Conservation (phyloP, 2,797 vertebrate genomes). For the Danio kyathit region DNA sequence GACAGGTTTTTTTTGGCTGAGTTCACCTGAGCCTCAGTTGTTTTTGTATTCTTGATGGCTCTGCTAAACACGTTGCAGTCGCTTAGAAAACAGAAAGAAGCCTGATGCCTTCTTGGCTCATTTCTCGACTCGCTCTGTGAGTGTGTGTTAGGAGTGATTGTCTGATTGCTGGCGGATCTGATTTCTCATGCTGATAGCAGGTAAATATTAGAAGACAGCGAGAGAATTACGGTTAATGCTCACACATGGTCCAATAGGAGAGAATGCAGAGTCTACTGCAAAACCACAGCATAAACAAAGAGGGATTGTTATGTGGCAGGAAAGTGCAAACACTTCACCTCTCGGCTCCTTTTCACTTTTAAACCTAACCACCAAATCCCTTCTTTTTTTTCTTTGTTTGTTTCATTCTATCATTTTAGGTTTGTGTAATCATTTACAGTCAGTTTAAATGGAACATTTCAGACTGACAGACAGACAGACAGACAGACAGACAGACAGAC, state of each 20-base stretch:
- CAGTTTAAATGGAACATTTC: conserved; percentile 2
- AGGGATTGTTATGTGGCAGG: conserved; percentile 33
- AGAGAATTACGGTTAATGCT: conserved; percentile 34
- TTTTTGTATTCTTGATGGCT: conserved; percentile 30
- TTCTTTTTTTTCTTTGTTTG: conserved; percentile 4
- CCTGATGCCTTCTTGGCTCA: conserved; percentile 65
- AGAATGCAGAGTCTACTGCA: conserved; percentile 34
- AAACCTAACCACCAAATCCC: conserved; percentile 35
- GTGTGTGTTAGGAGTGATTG: conserved; percentile 31
- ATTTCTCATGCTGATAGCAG: conserved; percentile 44
- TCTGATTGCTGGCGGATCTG: conserved; percentile 34
- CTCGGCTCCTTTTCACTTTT: conserved; percentile 21
- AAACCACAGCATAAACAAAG: conserved; percentile 33
- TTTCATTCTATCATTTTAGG: background rate
- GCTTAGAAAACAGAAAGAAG: conserved; percentile 65
- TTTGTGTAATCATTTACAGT: background rate
- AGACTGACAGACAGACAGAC: conserved; percentile 2
- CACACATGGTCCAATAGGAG: conserved; percentile 15
- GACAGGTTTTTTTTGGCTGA: conserved; percentile 39
- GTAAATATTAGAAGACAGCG: conserved; percentile 23
- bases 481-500: conserved; percentile 8
- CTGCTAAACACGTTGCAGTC: conserved; percentile 33
- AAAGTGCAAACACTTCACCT: conserved; percentile 35
- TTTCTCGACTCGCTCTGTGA: conserved; percentile 46
- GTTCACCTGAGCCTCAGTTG: conserved; percentile 27